Base-by-base conservation (phyloP, 1,140 invertebrate species). In the Danaus melanippus region DNA sequence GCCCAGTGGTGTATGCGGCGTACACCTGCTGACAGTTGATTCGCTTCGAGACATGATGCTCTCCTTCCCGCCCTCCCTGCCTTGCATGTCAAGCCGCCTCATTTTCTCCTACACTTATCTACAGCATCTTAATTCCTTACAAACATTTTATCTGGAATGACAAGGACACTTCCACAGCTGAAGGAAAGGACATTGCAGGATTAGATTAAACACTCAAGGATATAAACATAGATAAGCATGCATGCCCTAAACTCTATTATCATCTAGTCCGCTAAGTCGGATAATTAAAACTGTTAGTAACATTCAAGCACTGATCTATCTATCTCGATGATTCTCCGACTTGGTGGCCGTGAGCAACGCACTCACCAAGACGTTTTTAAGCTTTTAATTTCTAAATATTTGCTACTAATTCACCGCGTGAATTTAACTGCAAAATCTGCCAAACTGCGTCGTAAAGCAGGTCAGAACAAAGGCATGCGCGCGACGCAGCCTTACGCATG, bases 151-250 rank as follows among this genome's bases (percentile, higher is more conserved):
- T 74, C 74, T 81, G 81, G 64, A 80, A 82, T 68, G 66, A 84
- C 72, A 80, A 58, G 67, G 73, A 71, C 74, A 81, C 66, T 72
- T 65, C 73, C 67, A 67, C 70, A 61, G 62, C 57, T 64, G 66
- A 79, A 65, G 75, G 64, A 75, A 61, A 69, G 66, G 67, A 76
- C 56, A 73, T 71, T 63, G 67, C 60, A 64, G 71, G 70, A 67
- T 66, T 54, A 72, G 64, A 70, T 64, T 63, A 62, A 68, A 80
- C 74, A 82, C 74, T 76, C 63, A 76, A 70, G 64, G 65, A 79
- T 61, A 71, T 73, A 75, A 70, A 85, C 76, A 85, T 69, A 83
- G 67, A 79, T 57, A 80, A 80, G 72, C 83, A 84, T 84, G 83
- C 83, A 84, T 73, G 73, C 74, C 78, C 73, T 83, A 76, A 63